phyloP scores from a whole-genome alignment of 2,888 invertebrate species.

The Dermolepida albohirtum region DNA sequence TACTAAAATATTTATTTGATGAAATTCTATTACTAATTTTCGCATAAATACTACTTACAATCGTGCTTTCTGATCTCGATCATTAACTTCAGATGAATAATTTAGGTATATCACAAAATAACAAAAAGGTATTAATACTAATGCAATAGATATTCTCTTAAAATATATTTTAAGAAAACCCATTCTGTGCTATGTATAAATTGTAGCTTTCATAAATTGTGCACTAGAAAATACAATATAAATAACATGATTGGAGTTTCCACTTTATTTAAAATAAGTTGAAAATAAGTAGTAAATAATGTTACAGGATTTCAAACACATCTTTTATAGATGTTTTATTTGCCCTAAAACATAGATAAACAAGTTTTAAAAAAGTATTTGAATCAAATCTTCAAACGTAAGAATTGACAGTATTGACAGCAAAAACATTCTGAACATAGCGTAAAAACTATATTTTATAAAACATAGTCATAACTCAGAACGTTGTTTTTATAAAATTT shows the following conservation, averaged over 20 bases:
- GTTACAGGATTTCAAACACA: no score
- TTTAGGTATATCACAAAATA: conserved; percentile 10
- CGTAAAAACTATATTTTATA: no score
- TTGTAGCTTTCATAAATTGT: background rate
- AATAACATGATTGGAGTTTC: background rate
- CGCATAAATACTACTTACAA: conserved; percentile 17
- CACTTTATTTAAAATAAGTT: no score
- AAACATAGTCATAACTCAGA: no score
- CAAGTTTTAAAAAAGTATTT: no score
- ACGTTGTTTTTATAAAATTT: no score
- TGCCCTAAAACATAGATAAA: no score
- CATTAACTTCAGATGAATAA: background rate
- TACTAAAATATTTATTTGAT: conserved; percentile 56
- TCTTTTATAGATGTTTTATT: no score
- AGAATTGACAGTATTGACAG: no score
- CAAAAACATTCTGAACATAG: no score
- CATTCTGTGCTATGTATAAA: background rate
- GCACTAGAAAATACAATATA: background rate
- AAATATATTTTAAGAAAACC: conserved; percentile 19
- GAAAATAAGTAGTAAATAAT: no score
- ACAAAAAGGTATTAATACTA: conserved; percentile 2
- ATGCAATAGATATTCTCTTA: background rate
- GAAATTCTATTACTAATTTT: background rate
- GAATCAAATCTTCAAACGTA: no score
- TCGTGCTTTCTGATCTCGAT: conserved; percentile 20